phyloP scores from a whole-genome alignment of 2,113 vertebrate species.

The Puffinus mauretanicus region DNA sequence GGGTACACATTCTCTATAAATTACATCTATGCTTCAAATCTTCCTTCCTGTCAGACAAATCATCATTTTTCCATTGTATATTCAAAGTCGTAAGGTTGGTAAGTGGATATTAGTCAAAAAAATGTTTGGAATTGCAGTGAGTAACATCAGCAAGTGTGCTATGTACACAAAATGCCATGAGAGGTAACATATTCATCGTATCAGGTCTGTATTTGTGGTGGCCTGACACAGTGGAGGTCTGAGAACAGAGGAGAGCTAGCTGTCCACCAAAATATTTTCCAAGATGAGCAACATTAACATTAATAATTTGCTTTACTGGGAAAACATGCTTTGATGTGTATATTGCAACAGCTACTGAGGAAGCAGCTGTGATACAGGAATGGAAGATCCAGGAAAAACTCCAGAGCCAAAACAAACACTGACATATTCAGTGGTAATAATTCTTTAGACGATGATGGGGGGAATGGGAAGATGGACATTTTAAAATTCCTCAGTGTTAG shows the following conservation, averaged over 20 bases:
- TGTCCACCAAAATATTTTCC: conserved; percentile 23
- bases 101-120: conserved; percentile 4
- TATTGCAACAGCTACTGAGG: background rate
- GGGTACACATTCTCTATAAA: background rate
- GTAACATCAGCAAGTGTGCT: background rate
- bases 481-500: background rate
- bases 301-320: conserved; percentile 9
- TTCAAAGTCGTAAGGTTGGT: background rate
- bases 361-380: conserved; percentile 33
- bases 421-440: background rate
- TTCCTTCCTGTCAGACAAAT: conserved; percentile 4
- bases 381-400: conserved; percentile 3
- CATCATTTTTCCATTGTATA: background rate
- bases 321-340: conserved; percentile 12
- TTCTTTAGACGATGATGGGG: background rate
- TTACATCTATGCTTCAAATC: background rate
- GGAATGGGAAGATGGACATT: background rate
- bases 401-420: conserved; percentile 19
- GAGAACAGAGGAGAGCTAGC: background rate
- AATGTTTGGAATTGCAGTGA: background rate
- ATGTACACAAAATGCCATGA: background rate
- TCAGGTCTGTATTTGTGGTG: background rate
- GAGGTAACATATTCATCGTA: background rate
- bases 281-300: background rate
- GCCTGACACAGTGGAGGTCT: background rate